phyloP scores from a whole-genome alignment of 2,797 vertebrate genomes.

The Fringilla coelebs region DNA sequence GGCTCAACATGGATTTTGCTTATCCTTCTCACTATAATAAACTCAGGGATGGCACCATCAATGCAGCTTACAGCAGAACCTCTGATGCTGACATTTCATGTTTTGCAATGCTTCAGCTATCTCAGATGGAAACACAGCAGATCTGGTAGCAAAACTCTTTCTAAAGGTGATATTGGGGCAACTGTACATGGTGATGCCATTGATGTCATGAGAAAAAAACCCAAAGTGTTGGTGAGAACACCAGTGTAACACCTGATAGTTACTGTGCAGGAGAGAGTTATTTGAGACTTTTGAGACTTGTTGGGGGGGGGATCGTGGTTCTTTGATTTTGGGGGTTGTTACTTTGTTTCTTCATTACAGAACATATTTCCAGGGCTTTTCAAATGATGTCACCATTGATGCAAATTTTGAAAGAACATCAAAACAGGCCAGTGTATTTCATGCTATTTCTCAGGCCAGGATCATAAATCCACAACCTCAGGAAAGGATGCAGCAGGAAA shows the following conservation, averaged over 20 bases:
- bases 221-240: rapidly evolving
- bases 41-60: too few species aligned
- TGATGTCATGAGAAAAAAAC: not conserved
- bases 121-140: not conserved
- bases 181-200: not conserved
- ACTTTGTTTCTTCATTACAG: not conserved
- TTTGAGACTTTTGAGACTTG: not conserved
- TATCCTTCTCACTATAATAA: too few species aligned
- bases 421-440: not conserved
- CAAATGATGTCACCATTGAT: not conserved
- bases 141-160: not conserved
- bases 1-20: not conserved
- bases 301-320: not conserved
- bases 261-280: too few species aligned
- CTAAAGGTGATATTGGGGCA: too few species aligned
- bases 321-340: not conserved
- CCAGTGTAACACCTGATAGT: rapidly evolving
- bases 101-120: not conserved
- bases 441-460: not conserved
- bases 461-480: not conserved
- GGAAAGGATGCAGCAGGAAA: not conserved
- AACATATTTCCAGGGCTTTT: not conserved
- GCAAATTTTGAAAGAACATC: not conserved
- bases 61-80: not conserved
- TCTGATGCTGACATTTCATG: not conserved